These are phyloP conservation scores for Rhopilema esculentum DNA, from an alignment of 30 jellyfish, hydroid and myxozoan species.

Conservation along the genomic window DNA sequence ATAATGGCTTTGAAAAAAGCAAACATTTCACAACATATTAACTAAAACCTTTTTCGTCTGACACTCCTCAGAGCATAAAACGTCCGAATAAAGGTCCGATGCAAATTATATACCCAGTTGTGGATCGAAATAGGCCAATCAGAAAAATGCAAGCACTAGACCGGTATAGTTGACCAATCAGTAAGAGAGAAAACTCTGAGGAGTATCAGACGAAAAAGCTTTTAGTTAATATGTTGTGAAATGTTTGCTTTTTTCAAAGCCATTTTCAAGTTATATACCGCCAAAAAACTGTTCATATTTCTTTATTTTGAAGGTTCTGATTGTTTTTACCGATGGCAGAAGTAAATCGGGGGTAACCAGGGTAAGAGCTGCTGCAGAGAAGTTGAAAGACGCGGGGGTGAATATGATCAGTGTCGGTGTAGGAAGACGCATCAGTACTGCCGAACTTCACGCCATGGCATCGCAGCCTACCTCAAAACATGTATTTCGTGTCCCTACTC, in stretches of 20 bases:
- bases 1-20: no score
- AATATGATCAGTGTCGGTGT: conserved; percentile 64
- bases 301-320: conserved; percentile 27
- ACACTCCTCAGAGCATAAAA: no score
- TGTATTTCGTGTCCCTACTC: conserved; percentile 32
- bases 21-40: no score
- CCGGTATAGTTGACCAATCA: no score
- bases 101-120: no score
- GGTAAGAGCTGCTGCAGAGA: conserved; percentile 47
- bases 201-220: no score
- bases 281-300: background rate
- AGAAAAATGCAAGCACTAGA: no score
- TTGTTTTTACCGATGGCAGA: conserved; percentile 64
- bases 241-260: background rate
- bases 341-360: conserved; percentile 59
- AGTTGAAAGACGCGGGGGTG: conserved; percentile 36
- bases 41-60: no score
- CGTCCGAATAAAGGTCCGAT: no score
- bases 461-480: conserved; percentile 18
- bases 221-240: no score
- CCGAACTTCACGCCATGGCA: conserved; percentile 62
- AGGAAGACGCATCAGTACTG: conserved; percentile 31
- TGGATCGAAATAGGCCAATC: no score
- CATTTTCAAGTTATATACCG: background rate
- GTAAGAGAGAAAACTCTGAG: no score